Base-by-base conservation (phyloP, 2,113 vertebrate genomes). In the Plotosus lineatus region DNA sequence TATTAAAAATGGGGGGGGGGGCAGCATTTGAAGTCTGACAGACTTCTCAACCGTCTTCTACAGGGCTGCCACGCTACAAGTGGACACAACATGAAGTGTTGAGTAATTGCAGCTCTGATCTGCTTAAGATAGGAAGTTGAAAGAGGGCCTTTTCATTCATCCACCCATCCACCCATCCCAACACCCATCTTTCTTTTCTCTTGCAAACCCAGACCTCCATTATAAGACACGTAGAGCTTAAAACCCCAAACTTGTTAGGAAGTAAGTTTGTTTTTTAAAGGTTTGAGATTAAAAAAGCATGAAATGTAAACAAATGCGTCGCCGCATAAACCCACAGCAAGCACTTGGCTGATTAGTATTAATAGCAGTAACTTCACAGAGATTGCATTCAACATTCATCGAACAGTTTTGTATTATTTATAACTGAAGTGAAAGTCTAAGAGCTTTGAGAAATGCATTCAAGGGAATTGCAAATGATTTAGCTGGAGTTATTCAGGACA, bases 351-450 rank as follows among this genome's bases (percentile, higher is more conserved):
- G 83, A 93, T 93, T 91, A 92, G 90, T 93, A 94, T 94, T 94
- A 92, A 92, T 92, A 90, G 82, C 88, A 82, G 88, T 23, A 82
- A 91, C 91, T 92, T 94, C 93, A 92, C 89, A 93, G 88, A 89
- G 88, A 87, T 89, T 60, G 82, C 88, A 92, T 92, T 90, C 88
- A 80, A 88, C 86, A 10, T 69, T 50, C 89, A 90, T 89, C 86
- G 91, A 91, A 92, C 88, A 85, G 88, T 90, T 91, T 84, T 92
- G 86, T 89, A 92, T 92, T 89, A 94, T 92, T 92, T 89, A 92
- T 92, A 90, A 90, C 82, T 81, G 87, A 82, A 92, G 88, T 89
- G 88, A 91, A 92, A 91, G 90, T 78, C 88, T 80, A 75, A 58
- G 86, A 89, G 79, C 48, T 83, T 79, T n/a, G 86, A 78, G 3